A percentile compares a stretch with the other conserved stretches of the same genome.
Evolutionary conservation across 2,797 vertebrate species (phyloP).

Genomic region (Pogoniulus pusillus): DNA sequence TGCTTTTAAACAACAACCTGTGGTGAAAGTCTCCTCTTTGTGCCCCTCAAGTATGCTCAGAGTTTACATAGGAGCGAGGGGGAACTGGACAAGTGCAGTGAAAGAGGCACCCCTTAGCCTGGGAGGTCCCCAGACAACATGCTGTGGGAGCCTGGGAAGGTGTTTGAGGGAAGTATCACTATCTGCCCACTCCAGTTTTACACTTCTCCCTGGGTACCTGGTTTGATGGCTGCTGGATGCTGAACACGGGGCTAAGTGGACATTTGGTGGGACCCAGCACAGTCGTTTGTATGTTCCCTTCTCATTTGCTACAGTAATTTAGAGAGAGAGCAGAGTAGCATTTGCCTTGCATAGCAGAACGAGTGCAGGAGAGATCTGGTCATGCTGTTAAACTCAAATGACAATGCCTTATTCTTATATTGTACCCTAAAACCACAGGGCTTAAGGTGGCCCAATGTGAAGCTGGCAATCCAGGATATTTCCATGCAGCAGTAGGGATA

Average conservation of each 20-base stretch:
- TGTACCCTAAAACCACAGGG: neutral
- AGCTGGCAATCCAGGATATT: neutral
- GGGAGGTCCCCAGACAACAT: neutral
- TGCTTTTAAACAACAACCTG: neutral
- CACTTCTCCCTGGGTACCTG: neutral
- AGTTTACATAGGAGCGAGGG: neutral
- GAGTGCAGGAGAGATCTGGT: neutral
- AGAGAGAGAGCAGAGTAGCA: neutral
- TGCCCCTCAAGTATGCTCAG: rapidly evolving
- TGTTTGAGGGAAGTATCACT: neutral
- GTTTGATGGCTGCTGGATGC: neutral
- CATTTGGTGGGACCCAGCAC: neutral
- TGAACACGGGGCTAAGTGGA: neutral
- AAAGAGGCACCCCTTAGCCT: neutral
- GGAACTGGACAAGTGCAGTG: rapidly evolving
- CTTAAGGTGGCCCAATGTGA: neutral
- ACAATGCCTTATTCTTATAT: rapidly evolving
- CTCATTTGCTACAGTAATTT: neutral
- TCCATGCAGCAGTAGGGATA: neutral
- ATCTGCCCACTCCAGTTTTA: neutral
- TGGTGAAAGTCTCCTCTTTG: neutral
- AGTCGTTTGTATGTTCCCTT: neutral
- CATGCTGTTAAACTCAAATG: rapidly evolving
- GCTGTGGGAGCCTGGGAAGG: neutral
- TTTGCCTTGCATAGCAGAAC: rapidly evolving